Percentiles rank a stretch among this genome's conserved stretches.
Evolutionary conservation across 2,797 vertebrate genomes (phyloP).

Genomic region (Falco biarmicus): DNA sequence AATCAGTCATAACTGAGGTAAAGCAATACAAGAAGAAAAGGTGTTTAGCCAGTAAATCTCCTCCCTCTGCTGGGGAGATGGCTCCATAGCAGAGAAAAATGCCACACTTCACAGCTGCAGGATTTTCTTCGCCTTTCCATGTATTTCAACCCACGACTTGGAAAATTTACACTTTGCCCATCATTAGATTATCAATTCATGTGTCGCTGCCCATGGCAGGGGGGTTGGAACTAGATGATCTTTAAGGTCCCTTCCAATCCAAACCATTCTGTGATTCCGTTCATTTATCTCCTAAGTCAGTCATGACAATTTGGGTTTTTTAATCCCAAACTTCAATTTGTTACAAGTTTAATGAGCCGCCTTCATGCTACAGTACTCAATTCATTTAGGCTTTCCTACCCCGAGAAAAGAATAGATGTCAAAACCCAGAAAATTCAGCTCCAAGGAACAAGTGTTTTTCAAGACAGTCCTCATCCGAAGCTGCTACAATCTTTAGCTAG

Average conservation of each 20-base stretch:
- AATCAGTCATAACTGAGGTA: not conserved
- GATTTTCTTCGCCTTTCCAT: not conserved
- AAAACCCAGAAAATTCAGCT: not conserved
- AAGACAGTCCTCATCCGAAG: not conserved
- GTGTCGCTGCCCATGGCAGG: too few relatives aligned
- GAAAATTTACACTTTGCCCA: not conserved
- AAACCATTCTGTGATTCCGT: not conserved
- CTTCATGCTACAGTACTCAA: not conserved
- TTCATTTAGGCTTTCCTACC: not conserved
- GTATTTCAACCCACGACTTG: not conserved
- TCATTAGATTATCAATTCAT: not conserved
- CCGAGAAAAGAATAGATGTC: not conserved
- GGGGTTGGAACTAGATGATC: too few relatives aligned
- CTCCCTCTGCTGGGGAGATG: constrained; percentile 55
- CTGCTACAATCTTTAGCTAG: not conserved
- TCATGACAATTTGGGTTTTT: not conserved
- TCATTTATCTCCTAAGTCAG: not conserved
- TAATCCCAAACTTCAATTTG: not conserved
- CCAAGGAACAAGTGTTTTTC: not conserved
- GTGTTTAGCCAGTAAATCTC: not conserved
- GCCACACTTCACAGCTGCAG: not conserved
- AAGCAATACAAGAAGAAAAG: not conserved
- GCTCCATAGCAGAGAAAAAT: not conserved
- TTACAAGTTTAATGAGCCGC: not conserved
- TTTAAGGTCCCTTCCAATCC: too few relatives aligned